phyloP scores from a whole-genome alignment of 2,113 vertebrate species.

The Cyprinodon variegatus region DNA sequence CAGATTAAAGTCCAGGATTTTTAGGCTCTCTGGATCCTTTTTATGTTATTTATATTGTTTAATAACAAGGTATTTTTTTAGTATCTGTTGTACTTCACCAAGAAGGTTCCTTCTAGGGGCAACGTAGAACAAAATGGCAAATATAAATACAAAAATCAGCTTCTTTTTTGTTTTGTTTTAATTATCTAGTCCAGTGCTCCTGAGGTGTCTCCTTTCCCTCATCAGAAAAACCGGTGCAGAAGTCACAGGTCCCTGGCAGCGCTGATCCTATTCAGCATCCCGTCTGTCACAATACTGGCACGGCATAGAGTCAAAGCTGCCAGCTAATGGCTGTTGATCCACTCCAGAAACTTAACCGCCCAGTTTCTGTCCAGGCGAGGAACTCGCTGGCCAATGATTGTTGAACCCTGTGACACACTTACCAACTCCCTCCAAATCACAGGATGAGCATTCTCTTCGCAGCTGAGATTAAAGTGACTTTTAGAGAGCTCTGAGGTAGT shows the following conservation, averaged over 20 bases:
- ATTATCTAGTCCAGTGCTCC: not conserved
- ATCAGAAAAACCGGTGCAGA: constrained; percentile 54
- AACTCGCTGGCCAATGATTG: constrained; percentile 36
- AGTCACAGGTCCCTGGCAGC: constrained; percentile 60
- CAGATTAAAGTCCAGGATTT: constrained; percentile 15
- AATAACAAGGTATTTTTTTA: not conserved
- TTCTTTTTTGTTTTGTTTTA: constrained; percentile 8
- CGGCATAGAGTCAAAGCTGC: constrained; percentile 23
- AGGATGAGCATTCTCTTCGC: constrained; percentile 19
- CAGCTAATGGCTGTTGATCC: constrained; percentile 51
- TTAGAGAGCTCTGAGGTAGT: not conserved
- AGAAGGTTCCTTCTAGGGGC: not conserved
- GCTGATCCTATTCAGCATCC: constrained; percentile 44
- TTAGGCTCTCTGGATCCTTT: not conserved
- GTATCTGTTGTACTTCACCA: not conserved
- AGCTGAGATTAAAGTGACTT: constrained; percentile 21
- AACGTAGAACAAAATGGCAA: constrained; percentile 2
- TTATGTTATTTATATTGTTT: too few species aligned
- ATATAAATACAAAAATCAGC: not conserved
- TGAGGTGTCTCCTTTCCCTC: constrained; percentile 3
- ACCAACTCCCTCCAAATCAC: constrained; percentile 43
- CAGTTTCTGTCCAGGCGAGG: constrained; percentile 25
- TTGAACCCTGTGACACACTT: constrained; percentile 32
- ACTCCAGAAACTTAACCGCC: constrained; percentile 30
- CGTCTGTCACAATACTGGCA: constrained; percentile 68